These are phyloP conservation scores for Neria commutata DNA, from an alignment of 2,888 invertebrate species.

Conservation along the genomic window DNA sequence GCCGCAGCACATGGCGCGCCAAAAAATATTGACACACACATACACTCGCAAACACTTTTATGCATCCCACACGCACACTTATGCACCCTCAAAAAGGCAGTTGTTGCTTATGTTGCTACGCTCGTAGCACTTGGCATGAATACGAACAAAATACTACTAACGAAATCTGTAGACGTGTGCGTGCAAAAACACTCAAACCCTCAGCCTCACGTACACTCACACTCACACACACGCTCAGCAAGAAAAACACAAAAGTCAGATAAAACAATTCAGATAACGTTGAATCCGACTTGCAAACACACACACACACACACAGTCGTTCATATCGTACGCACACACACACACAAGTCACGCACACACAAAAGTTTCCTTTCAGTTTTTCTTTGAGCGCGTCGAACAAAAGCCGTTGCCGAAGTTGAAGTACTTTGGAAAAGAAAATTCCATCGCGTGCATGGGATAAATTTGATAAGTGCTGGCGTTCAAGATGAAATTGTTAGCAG, in stretches of 20 bases:
- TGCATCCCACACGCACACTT: too few relatives aligned
- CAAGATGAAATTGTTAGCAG: constrained; percentile 1
- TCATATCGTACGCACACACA: not conserved
- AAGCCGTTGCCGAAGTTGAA: constrained; percentile 2
- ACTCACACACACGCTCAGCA: constrained; percentile 12
- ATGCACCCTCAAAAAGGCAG: too few relatives aligned
- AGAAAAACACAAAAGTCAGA: constrained; percentile 1
- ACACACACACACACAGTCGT: not conserved
- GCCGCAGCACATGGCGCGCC: not conserved
- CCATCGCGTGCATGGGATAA: not conserved
- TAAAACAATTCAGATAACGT: constrained; percentile 26
- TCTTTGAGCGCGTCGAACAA: constrained; percentile 1
- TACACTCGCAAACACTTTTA: too few relatives aligned
- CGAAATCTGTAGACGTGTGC: not conserved
- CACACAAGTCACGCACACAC: not conserved
- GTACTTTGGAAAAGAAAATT: not conserved
- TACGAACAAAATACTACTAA: not conserved
- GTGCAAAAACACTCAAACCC: not conserved
- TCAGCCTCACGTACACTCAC: not conserved
- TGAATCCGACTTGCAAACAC: not conserved
- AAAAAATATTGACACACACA: too few relatives aligned
- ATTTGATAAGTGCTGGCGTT: constrained; percentile 2
- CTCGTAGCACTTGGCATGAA: not conserved
- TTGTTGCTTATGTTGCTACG: not conserved
- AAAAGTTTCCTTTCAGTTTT: not conserved